Percentiles rank a stretch among this genome's conserved stretches.
Evolutionary conservation across 2,888 invertebrate species (phyloP).

Genomic region (Chrysodeixis includens): DNA sequence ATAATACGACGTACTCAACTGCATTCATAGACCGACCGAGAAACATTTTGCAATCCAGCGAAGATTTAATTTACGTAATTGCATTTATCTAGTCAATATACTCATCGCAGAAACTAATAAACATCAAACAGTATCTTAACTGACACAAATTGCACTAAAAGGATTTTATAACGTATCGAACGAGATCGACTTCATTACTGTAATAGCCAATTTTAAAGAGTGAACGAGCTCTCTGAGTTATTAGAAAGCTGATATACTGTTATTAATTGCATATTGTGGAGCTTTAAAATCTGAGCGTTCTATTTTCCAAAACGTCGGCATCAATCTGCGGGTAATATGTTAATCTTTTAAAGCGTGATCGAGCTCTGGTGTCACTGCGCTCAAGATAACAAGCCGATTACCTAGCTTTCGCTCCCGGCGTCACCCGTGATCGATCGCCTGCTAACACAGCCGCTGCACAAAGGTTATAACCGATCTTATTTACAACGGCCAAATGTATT

Average conservation of each 20-base stretch:
- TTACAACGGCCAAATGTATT: constrained; percentile 11
- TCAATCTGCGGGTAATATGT: constrained; percentile 74
- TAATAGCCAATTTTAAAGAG: constrained; percentile 75
- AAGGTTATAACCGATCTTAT: constrained; percentile 27
- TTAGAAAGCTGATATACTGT: constrained; percentile 68
- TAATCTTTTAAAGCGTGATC: constrained; percentile 78
- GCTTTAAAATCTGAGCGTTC: constrained; percentile 60
- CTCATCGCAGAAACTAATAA: neutral
- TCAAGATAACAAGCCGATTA: constrained; percentile 71
- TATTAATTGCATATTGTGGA: constrained; percentile 66
- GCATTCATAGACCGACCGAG: neutral
- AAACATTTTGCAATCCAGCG: neutral
- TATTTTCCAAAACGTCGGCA: constrained; percentile 63
- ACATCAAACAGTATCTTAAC: constrained; percentile 5
- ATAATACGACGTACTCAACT: neutral
- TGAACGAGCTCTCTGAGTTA: constrained; percentile 64
- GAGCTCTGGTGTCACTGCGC: constrained; percentile 67
- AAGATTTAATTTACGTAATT: neutral
- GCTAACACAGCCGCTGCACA: constrained; percentile 50
- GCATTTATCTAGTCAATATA: neutral
- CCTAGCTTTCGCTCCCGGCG: constrained; percentile 56
- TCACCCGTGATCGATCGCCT: constrained; percentile 69
- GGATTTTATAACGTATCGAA: constrained; percentile 34
- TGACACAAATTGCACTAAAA: constrained; percentile 29
- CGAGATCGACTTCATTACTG: constrained; percentile 60